Evolutionary conservation across 2,888 invertebrate species (phyloP), one percentile per base, ranked within the genome.

Genomic region (Drosophila tripunctata): DNA sequence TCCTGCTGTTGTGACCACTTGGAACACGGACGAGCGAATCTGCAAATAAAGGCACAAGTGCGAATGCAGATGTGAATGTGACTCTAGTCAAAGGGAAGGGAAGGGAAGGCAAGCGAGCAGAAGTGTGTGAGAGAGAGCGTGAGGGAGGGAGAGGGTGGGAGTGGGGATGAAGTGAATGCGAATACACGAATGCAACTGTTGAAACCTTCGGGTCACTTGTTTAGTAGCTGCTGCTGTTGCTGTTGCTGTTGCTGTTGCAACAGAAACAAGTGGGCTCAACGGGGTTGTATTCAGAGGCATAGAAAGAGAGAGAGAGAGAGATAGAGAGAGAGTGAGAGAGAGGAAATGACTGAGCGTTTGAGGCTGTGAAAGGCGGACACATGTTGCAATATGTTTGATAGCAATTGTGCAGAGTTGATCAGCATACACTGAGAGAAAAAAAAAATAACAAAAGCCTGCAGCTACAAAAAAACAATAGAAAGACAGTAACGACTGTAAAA

Each of bases 221-320:
- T 74, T 69, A 66, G 73, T 73, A 62, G 73, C 74, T 68, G 58
- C 60, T n/a, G n/a, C n/a, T n/a, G n/a, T n/a, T n/a, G n/a, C n/a
- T n/a, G n/a, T n/a, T n/a, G n/a, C n/a, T n/a, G n/a, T n/a, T n/a
- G n/a, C n/a, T 54, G 48, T 36, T 47, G 54, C 36, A 60, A 63
- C 67, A 55, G 62, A 50, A 55, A 67, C 62, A 58, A 74, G 74
- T 74, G 66, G 58, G 54, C 63, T 54, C 57, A 22, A 66, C 52
- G 35, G 67, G 70, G 65, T 24, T 44, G 60, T 61, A 35, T 35
- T 24, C 24, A 45, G 54, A 58, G 47, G 55, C 47, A 65, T 31
- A 6, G 24, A n/a, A 24, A n/a, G 21, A 17, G 6, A 27, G 41
- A 48, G 47, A 36, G 36, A 50, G 35, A 27, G 17, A 55, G 61